Evolutionary conservation across 1,140 invertebrate species (phyloP).

Genomic region (Hirudo medicinalis): DNA sequence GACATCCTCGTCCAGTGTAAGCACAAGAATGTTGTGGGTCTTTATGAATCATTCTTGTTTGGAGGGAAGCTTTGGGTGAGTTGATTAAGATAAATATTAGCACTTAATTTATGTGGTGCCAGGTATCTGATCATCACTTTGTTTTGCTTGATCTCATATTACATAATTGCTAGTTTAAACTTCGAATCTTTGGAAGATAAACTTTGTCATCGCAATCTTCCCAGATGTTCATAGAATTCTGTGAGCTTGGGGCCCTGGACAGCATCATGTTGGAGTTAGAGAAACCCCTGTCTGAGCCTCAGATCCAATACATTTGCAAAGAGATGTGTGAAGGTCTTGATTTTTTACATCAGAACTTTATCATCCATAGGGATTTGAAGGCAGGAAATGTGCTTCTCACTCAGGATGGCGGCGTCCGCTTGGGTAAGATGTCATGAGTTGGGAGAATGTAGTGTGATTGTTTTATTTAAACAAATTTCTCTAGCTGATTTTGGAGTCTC

Average conservation of each 20-base stretch:
- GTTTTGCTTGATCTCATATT: not conserved
- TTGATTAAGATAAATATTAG: slow-evolving; percentile 27
- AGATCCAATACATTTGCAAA: slow-evolving; percentile 88
- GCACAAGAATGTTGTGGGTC: slow-evolving; percentile 85
- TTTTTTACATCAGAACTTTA: slow-evolving; percentile 74
- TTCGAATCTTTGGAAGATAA: too few species aligned
- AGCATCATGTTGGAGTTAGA: slow-evolving; percentile 96
- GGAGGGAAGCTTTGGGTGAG: slow-evolving; percentile 82
- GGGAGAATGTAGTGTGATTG: not conserved
- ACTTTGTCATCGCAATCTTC: too few species aligned
- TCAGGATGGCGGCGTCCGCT: slow-evolving; percentile 81
- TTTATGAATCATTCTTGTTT: slow-evolving; percentile 83
- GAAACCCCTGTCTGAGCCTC: slow-evolving; percentile 79
- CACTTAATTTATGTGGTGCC: not conserved
- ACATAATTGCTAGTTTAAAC: too few species aligned
- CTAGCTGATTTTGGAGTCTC: slow-evolving; percentile 98
- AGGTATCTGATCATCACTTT: not conserved
- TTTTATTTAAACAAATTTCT: slow-evolving; percentile 24
- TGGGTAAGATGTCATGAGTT: slow-evolving; percentile 54
- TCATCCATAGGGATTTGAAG: slow-evolving; percentile 94
- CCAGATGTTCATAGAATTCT: slow-evolving; percentile 93
- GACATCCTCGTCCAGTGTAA: slow-evolving; percentile 89
- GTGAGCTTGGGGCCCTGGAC: slow-evolving; percentile 92
- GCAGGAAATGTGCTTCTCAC: slow-evolving; percentile 94
- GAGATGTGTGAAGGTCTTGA: slow-evolving; percentile 58